Base-by-base conservation (phyloP, 2,797 vertebrate genomes). In the Mormyrus hasselquistii region DNA sequence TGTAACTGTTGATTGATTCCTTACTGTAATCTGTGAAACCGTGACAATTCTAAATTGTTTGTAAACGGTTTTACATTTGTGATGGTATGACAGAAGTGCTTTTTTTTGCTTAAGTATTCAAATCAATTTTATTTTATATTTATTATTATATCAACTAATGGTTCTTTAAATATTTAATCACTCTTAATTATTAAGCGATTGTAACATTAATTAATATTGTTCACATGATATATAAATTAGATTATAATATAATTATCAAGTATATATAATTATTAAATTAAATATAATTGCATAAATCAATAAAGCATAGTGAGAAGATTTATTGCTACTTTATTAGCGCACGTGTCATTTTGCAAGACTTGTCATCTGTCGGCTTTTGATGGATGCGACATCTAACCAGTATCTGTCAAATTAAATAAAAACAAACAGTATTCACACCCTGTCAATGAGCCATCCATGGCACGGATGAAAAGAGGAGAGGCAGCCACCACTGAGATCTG, bases 1-100 rank as follows among this genome's bases (percentile, higher is more conserved):
- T 85, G 44, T 85, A 52, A 29, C 83, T 85, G 83, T 85, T 85
- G 83, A 85, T 85, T 85, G 47, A 85, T 85, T 85, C 22, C 44
- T 85, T 12, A 85, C 83, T 85, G 49, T 85, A 47, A 85, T 52
- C n/a, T 85, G 83, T 29, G 44, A 83, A 83, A 50, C 47, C 47
- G 19, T 83, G 83, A 85, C 83, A 85, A 50, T 85, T 85, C 83
- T 29, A 52, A 85, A 85, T 50, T 85, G 22, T 52, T 85, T 85
- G 83, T 50, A 50, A 85, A 85, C 4, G 10, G 83, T 25, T 85
- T 85, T 85, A 12, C 19, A 19, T 82, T 47, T 44, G 19, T 82
- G 41, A 47, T 82, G 76, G 19, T 22, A 14, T 22, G n/a, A 29
- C 83, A 85, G 19, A 84, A 84, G 25, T 85, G 44, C 1, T 49